Percentiles rank a stretch among this genome's conserved stretches.
Evolutionary conservation across 2,113 vertebrate genomes (phyloP).

Genomic region (Chloropsis cyanopogon): DNA sequence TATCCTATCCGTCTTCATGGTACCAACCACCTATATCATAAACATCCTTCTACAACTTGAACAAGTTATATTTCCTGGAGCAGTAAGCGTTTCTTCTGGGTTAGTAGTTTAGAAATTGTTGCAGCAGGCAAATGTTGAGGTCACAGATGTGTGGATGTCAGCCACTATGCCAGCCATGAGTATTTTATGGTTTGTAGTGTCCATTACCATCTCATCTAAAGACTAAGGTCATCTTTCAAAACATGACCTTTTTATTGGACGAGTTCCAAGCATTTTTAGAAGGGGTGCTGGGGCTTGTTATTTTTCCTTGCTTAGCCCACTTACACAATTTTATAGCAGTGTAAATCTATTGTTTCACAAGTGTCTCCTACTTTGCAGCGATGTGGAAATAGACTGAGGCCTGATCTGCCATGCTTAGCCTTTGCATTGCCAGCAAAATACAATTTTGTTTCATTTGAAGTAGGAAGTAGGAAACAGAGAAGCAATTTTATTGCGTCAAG

Average conservation of each 20-base stretch:
- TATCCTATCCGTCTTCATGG: background rate
- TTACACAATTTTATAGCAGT: background rate
- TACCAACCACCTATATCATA: background rate
- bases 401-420: background rate
- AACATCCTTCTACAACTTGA: background rate
- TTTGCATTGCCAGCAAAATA: background rate
- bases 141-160: background rate
- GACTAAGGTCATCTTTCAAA: background rate
- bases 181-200: background rate
- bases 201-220: background rate
- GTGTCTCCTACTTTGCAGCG: background rate
- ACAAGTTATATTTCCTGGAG: background rate
- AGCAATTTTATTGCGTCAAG: background rate
- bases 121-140: background rate
- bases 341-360: background rate
- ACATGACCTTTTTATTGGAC: constrained; percentile 51
- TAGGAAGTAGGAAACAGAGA: background rate
- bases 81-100: background rate
- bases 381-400: background rate
- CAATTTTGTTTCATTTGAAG: constrained; percentile 31
- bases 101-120: background rate
- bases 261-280: constrained; percentile 16
- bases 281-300: background rate
- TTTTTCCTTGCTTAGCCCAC: background rate
- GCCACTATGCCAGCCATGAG: background rate